A percentile compares a stretch with the other conserved stretches of the same genome.
These are phyloP conservation scores for Hyposoter didymator DNA, from an alignment of 2,888 invertebrate species.

Conservation along the genomic window DNA sequence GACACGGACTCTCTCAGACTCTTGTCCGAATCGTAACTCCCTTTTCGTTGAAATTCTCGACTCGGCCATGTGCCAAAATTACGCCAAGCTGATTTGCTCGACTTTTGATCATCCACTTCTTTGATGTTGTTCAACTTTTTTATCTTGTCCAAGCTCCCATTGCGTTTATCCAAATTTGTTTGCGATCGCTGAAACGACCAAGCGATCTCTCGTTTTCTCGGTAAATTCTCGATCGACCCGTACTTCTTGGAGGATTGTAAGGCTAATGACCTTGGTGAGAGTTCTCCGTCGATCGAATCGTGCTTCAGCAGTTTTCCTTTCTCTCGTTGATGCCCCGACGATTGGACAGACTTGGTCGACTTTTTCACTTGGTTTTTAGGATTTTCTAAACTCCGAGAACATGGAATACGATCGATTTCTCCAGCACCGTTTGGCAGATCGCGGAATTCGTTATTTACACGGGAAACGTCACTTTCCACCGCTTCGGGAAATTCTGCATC, in stretches of 20 bases:
- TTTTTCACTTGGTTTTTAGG: not conserved
- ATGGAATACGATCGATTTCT: not conserved
- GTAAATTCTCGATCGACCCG: constrained; percentile 76
- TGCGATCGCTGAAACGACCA: constrained; percentile 73
- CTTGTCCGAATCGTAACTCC: constrained; percentile 77
- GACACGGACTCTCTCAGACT: constrained; percentile 66
- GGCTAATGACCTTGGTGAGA: constrained; percentile 57
- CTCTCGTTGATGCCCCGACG: not conserved
- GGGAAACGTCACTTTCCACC: constrained; percentile 40
- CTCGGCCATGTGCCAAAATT: constrained; percentile 57
- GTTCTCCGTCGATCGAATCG: constrained; percentile 72
- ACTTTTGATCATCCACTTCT: constrained; percentile 74
- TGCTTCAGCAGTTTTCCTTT: constrained; percentile 73
- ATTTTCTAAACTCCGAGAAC: not conserved
- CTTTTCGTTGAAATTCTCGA: constrained; percentile 73
- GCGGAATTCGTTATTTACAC: not conserved
- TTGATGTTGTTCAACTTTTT: constrained; percentile 77
- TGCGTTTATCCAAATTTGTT: constrained; percentile 73
- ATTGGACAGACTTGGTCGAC: not conserved
- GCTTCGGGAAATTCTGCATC: constrained; percentile 70
- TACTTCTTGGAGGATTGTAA: constrained; percentile 73
- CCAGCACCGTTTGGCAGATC: not conserved
- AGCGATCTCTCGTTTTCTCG: constrained; percentile 67
- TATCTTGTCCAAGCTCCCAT: constrained; percentile 63
- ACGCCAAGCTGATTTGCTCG: constrained; percentile 65